These are phyloP conservation scores for Troides helena DNA, from an alignment of 2,888 invertebrate genomes.

Conservation along the genomic window DNA sequence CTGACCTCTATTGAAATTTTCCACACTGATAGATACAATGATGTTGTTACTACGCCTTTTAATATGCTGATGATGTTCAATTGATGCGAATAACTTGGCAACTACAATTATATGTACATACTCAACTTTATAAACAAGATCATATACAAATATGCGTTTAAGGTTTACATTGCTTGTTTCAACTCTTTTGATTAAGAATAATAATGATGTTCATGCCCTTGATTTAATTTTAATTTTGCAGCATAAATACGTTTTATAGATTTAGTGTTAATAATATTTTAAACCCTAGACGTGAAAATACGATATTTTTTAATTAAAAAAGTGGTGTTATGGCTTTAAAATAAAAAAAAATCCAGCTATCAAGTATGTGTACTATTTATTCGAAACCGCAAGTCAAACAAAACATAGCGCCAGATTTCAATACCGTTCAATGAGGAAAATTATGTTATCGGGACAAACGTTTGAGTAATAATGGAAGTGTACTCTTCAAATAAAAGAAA, in stretches of 20 bases:
- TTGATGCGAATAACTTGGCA: neutral
- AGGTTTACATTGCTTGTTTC: too few species aligned
- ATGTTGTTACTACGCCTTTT: slow-evolving; percentile 23
- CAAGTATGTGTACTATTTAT: neutral
- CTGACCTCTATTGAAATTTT: slow-evolving; percentile 48
- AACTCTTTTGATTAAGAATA: too few species aligned
- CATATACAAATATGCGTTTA: too few species aligned
- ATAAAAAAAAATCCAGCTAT: too few species aligned
- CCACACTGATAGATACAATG: slow-evolving; percentile 35
- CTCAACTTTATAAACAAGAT: too few species aligned
- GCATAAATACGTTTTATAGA: too few species aligned
- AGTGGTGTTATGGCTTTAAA: too few species aligned
- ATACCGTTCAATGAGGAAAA: slow-evolving; percentile 4
- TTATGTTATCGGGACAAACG: slow-evolving; percentile 7
- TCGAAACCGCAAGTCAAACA: neutral
- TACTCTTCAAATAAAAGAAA: slow-evolving; percentile 5
- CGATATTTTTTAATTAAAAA: too few species aligned
- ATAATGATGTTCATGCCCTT: too few species aligned
- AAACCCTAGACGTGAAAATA: too few species aligned
- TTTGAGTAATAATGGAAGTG: slow-evolving; percentile 4
- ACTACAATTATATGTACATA: neutral
- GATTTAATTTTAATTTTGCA: too few species aligned
- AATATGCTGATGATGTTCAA: neutral
- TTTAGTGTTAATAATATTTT: too few species aligned
- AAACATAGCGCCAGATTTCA: neutral